These are phyloP conservation scores for Prionace glauca DNA, from an alignment of 2,797 vertebrate genomes.

Conservation along the genomic window DNA sequence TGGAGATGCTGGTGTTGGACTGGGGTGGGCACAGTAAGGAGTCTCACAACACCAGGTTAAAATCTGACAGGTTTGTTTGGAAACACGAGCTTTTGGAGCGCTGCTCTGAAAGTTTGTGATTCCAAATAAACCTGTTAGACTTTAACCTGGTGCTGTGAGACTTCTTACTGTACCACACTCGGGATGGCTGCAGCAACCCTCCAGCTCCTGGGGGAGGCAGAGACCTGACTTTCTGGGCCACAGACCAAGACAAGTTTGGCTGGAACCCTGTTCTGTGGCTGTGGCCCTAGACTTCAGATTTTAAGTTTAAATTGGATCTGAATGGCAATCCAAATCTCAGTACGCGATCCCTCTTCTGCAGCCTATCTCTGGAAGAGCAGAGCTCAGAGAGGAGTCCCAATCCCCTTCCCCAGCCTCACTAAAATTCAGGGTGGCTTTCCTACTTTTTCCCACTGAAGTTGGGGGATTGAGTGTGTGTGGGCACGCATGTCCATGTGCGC, in stretches of 20 bases:
- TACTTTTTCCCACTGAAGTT: background rate
- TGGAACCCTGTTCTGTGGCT: background rate
- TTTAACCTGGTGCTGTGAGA: too few relatives aligned
- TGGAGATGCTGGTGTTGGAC: too few relatives aligned
- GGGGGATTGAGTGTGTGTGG: background rate
- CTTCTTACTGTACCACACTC: too few relatives aligned
- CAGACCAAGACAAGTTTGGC: background rate
- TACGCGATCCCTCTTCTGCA: background rate
- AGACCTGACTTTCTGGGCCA: background rate
- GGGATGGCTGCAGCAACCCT: background rate
- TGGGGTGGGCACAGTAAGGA: too few relatives aligned
- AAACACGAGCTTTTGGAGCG: too few relatives aligned
- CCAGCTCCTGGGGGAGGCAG: background rate
- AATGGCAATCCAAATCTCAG: too few relatives aligned
- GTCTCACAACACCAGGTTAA: too few relatives aligned
- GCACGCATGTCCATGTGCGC: too few relatives aligned
- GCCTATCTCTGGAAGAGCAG: background rate
- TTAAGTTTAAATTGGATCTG: background rate
- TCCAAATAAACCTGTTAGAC: too few relatives aligned
- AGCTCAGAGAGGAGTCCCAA: background rate
- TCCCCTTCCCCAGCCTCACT: background rate
- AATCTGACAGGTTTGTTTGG: too few relatives aligned
- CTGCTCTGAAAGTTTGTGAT: too few relatives aligned
- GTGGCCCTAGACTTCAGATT: background rate
- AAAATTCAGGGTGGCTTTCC: background rate